Evolutionary conservation across 1,140 invertebrate genomes (phyloP).

Genomic region (Tetramorium parvispinum): DNA sequence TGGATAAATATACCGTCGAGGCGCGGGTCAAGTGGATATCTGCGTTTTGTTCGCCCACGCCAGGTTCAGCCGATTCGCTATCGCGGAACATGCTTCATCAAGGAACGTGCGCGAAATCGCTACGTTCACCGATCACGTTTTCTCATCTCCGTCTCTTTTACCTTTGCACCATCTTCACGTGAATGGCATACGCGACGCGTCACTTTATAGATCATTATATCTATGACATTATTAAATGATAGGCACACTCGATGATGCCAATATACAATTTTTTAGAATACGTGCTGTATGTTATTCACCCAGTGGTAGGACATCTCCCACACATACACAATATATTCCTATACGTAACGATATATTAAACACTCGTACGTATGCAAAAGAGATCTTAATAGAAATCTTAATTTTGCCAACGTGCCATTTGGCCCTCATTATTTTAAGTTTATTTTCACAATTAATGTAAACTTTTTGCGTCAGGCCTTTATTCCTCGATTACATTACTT

Average conservation of each 20-base stretch:
- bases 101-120: not conserved
- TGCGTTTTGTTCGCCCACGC: constrained; percentile 82
- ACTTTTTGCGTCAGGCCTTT: not conserved
- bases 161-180: not conserved
- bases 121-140: not conserved
- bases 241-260: not conserved
- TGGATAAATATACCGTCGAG: constrained; percentile 84
- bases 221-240: no score
- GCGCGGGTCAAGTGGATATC: constrained; percentile 84
- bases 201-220: no score
- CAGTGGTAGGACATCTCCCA: not conserved
- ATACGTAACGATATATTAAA: not conserved
- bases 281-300: not conserved
- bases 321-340: not conserved
- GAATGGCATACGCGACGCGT: no score
- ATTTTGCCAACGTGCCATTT: not conserved
- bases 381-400: not conserved
- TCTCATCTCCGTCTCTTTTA: not conserved
- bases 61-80: constrained; percentile 72
- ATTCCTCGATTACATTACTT: not conserved
- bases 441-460: not conserved
- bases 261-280: not conserved
- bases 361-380: not conserved
- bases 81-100: constrained; percentile 20
- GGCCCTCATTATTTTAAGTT: not conserved